A percentile compares a stretch with the other conserved stretches of the same genome.
phyloP scores from a whole-genome alignment of 2,888 invertebrate species.

The Tachina lurida region DNA sequence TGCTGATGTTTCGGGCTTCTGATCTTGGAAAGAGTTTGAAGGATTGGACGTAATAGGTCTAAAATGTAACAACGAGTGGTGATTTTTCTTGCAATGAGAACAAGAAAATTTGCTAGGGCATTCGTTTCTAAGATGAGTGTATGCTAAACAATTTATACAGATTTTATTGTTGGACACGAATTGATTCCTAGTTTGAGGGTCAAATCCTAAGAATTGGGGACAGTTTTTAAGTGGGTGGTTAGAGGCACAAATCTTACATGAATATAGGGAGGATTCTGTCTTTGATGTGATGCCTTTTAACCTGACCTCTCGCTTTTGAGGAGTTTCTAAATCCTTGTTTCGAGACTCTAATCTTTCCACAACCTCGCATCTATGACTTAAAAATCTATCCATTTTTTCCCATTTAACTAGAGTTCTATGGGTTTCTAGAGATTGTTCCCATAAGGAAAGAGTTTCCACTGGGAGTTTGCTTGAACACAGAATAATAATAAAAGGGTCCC shows the following conservation, averaged over 20 bases:
- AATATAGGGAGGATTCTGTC: background rate
- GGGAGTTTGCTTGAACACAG: background rate
- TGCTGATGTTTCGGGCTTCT: background rate
- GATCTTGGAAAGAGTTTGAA: background rate
- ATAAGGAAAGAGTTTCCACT: background rate
- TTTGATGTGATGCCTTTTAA: background rate
- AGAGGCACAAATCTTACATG: constrained; percentile 6
- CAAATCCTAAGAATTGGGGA: background rate
- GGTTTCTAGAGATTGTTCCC: too few relatives aligned
- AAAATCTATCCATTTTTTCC: too few relatives aligned
- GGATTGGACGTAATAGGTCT: background rate
- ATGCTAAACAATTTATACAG: constrained; percentile 32
- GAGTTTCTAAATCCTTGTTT: background rate
- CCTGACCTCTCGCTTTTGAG: background rate
- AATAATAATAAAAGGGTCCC: background rate
- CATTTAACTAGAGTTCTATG: too few relatives aligned
- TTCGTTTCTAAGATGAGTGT: background rate
- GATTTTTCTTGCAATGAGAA: constrained; percentile 4
- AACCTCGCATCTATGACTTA: constrained; percentile 16
- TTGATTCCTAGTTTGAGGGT: background rate
- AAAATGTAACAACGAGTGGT: constrained; percentile 36
- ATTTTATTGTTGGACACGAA: constrained; percentile 23
- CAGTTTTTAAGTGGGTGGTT: too few relatives aligned
- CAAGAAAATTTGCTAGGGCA: constrained; percentile 16
- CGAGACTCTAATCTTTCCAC: constrained; percentile 26